phyloP scores from a whole-genome alignment of 2,888 invertebrate genomes.

The Tanytarsus gracilentus region DNA sequence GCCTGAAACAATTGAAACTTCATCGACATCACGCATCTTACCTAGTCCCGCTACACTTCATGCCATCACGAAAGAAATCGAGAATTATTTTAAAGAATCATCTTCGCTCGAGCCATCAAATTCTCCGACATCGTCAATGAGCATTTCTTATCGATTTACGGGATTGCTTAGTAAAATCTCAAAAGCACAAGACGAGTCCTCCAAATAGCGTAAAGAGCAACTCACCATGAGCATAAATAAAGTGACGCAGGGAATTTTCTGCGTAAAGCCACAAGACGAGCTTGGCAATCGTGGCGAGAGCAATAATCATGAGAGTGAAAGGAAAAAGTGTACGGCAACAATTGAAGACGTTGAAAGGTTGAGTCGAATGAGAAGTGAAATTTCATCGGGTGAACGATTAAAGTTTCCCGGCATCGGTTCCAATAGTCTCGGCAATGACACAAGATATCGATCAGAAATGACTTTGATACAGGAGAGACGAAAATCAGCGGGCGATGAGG shows the following conservation, averaged over 20 bases:
- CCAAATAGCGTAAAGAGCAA: conserved; percentile 44
- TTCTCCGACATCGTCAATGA: conserved; percentile 32
- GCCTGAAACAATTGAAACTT: too few species aligned
- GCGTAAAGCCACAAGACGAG: conserved; percentile 56
- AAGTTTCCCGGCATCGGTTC: conserved; percentile 43
- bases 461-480: too few species aligned
- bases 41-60: conserved; percentile 72
- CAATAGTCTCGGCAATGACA: conserved; percentile 46
- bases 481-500: conserved; percentile 77
- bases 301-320: conserved; percentile 35
- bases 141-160: conserved; percentile 19
- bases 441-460: conserved; percentile 35
- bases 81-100: conserved; percentile 61
- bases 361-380: conserved; percentile 47
- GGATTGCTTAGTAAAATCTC: conserved; percentile 23
- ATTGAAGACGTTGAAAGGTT: conserved; percentile 51
- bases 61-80: conserved; percentile 70
- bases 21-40: conserved; percentile 41
- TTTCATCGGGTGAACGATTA: conserved; percentile 36
- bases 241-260: conserved; percentile 51
- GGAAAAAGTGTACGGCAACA: conserved; percentile 34
- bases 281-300: conserved; percentile 57
- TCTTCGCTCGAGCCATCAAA: conserved; percentile 28
- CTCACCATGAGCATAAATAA: conserved; percentile 43
- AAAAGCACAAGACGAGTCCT: conserved; percentile 37